Base-by-base conservation (phyloP, 2,797 vertebrate species). In the Enteromius viviparus region DNA sequence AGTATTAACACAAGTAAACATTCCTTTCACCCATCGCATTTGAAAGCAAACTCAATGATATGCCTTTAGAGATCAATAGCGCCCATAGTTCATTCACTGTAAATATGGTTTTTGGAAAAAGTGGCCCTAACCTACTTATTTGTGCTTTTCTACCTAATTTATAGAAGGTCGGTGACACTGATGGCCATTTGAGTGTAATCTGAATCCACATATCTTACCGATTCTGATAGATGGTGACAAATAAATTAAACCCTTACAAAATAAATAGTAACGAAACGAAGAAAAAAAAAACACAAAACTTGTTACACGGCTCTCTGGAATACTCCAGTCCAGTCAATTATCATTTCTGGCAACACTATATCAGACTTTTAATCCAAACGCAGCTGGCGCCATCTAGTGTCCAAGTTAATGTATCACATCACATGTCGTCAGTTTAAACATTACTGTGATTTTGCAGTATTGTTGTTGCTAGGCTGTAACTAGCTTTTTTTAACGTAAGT, bases 1-100 rank as follows among this genome's bases (percentile, higher is more conserved):
- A 83, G 74, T 62, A 78, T 83, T 34, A 83, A 78, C 75, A 83
- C n/a, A 92, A 76, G 89, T 89, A 94, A 96, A 96, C 94, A 96
- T 97, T 95, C 94, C 89, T 89, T 94, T 94, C 91, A 95, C 88
- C 92, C 93, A 89, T 90, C 88, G 85, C 17, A 53, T 92, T 87
- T 88, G 78, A 91, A 86, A 88, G 88, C 74, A 64, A 83, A 62
- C n/a, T 81, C 65, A 62, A 81, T 53, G 78, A 87, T 85, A 85
- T 80, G 78, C 80, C 65, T 55, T 74, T 69, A 82, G 76, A 87
- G 40, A 76, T 68, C 58, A 71, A 42, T 45, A 77, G 68, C 40
- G 49, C 55, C 82, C 71, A 47, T 51, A 55, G 19, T 65, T 72
- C 40, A 42, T 77, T 71, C 21, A 72, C 81, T 78, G 77, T 47